A percentile compares a stretch with the other conserved stretches of the same genome.
These are phyloP conservation scores for Myanophis thanlyinensis DNA, from an alignment of 2,113 vertebrate species.

Conservation along the genomic window DNA sequence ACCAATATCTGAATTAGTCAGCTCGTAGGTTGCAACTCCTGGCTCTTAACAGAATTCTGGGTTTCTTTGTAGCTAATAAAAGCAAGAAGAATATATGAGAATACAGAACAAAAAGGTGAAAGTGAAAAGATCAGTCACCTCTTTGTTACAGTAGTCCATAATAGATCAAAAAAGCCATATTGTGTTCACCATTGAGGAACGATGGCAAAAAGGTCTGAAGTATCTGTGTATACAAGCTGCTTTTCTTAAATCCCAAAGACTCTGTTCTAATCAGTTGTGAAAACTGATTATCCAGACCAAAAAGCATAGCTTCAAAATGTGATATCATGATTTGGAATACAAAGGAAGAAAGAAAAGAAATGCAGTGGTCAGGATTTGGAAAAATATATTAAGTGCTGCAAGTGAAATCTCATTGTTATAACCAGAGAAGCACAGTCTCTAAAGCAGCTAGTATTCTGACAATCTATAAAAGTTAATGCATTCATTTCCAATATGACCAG, in stretches of 20 bases:
- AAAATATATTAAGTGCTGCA: neutral
- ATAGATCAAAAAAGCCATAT: neutral
- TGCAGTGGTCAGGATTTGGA: neutral
- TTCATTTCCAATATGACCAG: conserved; percentile 16
- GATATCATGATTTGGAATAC: neutral
- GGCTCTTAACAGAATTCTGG: neutral
- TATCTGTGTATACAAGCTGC: neutral
- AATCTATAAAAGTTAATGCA: conserved; percentile 43
- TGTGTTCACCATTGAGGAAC: neutral
- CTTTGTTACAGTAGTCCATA: neutral
- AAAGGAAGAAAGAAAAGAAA: neutral
- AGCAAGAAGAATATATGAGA: neutral
- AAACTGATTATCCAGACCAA: neutral
- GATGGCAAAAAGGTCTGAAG: neutral
- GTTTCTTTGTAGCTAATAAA: neutral
- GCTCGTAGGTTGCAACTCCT: neutral
- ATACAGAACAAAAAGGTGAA: accelerated
- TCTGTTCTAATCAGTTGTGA: neutral
- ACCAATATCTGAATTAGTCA: accelerated
- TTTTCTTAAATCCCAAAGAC: neutral
- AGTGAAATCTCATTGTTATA: neutral
- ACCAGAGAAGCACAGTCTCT: neutral
- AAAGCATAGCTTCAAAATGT: accelerated
- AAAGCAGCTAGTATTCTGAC: conserved; percentile 26
- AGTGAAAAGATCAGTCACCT: neutral